A percentile compares a stretch with the other conserved stretches of the same genome.
Evolutionary conservation across 2,797 vertebrate genomes (phyloP).

Genomic region (Eurystomus glaucurus): DNA sequence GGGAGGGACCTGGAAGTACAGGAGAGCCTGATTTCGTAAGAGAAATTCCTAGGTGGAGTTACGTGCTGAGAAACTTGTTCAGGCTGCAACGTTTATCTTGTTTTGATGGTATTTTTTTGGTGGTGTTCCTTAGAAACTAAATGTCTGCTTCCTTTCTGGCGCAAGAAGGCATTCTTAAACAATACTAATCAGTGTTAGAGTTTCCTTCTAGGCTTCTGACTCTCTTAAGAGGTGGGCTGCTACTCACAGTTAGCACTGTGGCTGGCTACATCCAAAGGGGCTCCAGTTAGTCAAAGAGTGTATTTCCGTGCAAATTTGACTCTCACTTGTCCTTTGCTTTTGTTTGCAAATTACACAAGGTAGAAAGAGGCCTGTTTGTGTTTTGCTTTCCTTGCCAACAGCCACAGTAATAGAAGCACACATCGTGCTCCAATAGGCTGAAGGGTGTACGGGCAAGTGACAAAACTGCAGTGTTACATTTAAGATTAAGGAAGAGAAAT

Average conservation of each 20-base stretch:
- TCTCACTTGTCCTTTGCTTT: neutral
- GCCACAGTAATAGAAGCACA: neutral
- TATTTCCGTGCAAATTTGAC: neutral
- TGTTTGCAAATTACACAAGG: neutral
- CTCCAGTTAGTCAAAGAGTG: neutral
- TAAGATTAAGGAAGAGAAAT: neutral
- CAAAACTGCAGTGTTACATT: neutral
- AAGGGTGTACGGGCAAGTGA: neutral
- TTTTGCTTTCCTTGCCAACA: neutral
- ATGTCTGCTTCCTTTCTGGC: constrained; percentile 86
- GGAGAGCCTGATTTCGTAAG: neutral
- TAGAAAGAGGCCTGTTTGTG: neutral
- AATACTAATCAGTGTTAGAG: constrained; percentile 49
- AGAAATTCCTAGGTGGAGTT: constrained; percentile 47
- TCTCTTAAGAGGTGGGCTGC: neutral
- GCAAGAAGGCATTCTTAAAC: constrained; percentile 66
- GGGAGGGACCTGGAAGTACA: neutral
- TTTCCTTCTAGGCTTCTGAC: constrained; percentile 72
- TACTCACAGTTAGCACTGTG: neutral
- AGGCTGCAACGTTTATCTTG: constrained; percentile 51
- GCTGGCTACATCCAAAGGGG: neutral
- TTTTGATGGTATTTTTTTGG: constrained; percentile 82
- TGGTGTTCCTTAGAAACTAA: constrained; percentile 82
- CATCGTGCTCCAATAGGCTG: neutral
- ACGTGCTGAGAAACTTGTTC: constrained; percentile 51